Base-by-base conservation (phyloP, 2,113 vertebrate species). In the Ptilonorhynchus violaceus region DNA sequence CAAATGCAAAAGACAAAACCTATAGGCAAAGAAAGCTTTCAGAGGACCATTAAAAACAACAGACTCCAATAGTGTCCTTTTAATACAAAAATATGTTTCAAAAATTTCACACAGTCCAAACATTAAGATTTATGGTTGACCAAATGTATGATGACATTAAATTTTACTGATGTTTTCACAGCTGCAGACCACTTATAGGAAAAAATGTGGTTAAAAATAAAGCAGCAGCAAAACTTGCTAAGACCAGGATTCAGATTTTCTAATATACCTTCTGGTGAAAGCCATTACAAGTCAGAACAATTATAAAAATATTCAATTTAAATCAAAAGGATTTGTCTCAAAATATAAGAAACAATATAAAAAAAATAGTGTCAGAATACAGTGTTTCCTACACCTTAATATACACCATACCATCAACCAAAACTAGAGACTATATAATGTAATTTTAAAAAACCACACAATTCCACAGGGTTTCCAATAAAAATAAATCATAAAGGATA, bases 141-240 rank as follows among this genome's bases (percentile, higher is more conserved):
- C 37, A 85, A 87, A 89, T 42, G 28, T 50, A 72, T 25, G 14
- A 55, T 25, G 60, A 86, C 91, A 81, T 49, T 90, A 88, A 86
- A 75, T 64, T 67, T 96, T 33, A 75, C 15, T 76, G 22, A 78
- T 87, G 73, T 91, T 96, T 93, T 89, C 86, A 78, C 85, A 94
- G 88, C 73, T 95, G 92, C 76, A 91, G 59, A 79, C 44, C 60
- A 75, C 41, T 79, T 87, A 82, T 1, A 60, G n/a, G 67, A 64
- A 92, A 95, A 97, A 77, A 63, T 2, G 15, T 42, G 37, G 73
- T 76, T 83, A 63, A 95, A 94, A 94, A 92, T 55, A 86, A 89
- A 92, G 46, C 53, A 91, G 60, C 7, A 6, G 39, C 62, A 64
- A 77, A 37, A 31, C 44, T 56, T 79, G 52, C 53, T 62, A 62